phyloP scores from a whole-genome alignment of 1,140 invertebrate genomes.

The Drosophila nasuta region DNA sequence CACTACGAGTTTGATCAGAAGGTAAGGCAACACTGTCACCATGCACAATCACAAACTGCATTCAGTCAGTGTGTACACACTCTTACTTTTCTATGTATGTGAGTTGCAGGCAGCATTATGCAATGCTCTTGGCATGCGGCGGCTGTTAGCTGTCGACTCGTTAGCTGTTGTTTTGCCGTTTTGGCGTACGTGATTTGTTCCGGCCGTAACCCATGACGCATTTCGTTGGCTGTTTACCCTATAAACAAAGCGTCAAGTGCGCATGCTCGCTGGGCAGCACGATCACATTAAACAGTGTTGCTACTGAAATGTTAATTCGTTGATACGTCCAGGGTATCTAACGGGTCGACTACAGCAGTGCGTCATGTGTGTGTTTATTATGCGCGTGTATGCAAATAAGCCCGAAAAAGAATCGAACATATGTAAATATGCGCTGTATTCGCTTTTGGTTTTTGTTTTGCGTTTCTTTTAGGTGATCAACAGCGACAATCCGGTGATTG shows the following conservation, averaged over 20 bases:
- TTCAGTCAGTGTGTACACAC: slow-evolving; percentile 4
- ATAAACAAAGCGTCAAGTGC: slow-evolving; percentile 9
- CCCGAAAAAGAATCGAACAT: slow-evolving; percentile 18
- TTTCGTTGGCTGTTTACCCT: slow-evolving; percentile 39
- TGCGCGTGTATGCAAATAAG: slow-evolving; percentile 70
- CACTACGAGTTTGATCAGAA: slow-evolving; percentile 84
- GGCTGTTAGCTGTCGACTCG: not conserved
- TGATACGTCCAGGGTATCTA: slow-evolving; percentile 14
- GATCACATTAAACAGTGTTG: not conserved
- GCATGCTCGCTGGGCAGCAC: not conserved
- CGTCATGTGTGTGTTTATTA: not conserved
- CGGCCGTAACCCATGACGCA: slow-evolving; percentile 54
- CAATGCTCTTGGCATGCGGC: slow-evolving; percentile 45
- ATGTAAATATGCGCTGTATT: slow-evolving; percentile 17
- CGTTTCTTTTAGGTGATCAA: slow-evolving; percentile 89
- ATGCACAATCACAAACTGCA: not conserved
- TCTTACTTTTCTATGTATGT: not conserved
- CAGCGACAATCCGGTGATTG: slow-evolving; percentile 92
- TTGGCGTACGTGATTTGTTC: slow-evolving; percentile 63
- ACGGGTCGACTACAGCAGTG: slow-evolving; percentile 6
- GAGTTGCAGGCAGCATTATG: slow-evolving; percentile 47
- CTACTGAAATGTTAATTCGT: not conserved
- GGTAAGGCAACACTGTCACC: slow-evolving; percentile 42
- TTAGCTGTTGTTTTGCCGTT: slow-evolving; percentile 6
- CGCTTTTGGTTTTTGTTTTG: slow-evolving; percentile 13